Conservation (phyloP, 2,113 vertebrate species). For the Cynoglossus semilaevis region DNA sequence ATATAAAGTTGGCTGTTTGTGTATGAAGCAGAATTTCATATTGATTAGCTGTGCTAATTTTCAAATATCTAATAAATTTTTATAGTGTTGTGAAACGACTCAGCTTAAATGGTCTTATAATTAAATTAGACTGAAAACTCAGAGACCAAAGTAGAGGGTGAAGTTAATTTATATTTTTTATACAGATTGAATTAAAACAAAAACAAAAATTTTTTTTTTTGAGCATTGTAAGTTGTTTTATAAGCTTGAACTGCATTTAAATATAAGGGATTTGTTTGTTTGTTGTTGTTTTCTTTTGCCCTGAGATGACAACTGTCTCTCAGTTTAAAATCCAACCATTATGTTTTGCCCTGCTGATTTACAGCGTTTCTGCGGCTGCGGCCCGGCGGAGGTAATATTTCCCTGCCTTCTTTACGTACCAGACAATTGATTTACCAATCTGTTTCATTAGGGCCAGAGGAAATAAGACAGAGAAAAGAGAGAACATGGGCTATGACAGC, state of each 20-base stretch:
- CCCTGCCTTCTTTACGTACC: conserved; percentile 36
- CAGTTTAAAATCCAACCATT: conserved; percentile 12
- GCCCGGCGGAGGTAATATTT: conserved; percentile 33
- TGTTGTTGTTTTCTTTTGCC: neutral
- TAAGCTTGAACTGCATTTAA: neutral
- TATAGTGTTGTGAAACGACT: no score
- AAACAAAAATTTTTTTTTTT: neutral
- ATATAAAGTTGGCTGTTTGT: neutral
- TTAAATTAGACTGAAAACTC: no score
- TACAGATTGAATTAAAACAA: no score
- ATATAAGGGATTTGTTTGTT: conserved; percentile 6
- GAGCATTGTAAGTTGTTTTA: neutral
- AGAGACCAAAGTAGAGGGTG: no score
- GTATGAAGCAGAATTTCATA: neutral
- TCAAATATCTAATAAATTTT: no score
- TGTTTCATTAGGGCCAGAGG: conserved; percentile 52
- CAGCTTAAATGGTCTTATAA: no score
- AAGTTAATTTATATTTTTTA: no score
- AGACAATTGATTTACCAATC: conserved; percentile 54
- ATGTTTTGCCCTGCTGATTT: conserved; percentile 29
- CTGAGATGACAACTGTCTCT: conserved; percentile 12
- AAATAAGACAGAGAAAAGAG: conserved; percentile 52
- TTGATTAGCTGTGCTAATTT: neutral
- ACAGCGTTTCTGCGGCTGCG: conserved; percentile 37
- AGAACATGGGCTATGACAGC: conserved; percentile 47